A percentile compares a stretch with the other conserved stretches of the same genome.
Evolutionary conservation across 1,140 invertebrate species (phyloP).

Genomic region (Drosophila equinoxialis): DNA sequence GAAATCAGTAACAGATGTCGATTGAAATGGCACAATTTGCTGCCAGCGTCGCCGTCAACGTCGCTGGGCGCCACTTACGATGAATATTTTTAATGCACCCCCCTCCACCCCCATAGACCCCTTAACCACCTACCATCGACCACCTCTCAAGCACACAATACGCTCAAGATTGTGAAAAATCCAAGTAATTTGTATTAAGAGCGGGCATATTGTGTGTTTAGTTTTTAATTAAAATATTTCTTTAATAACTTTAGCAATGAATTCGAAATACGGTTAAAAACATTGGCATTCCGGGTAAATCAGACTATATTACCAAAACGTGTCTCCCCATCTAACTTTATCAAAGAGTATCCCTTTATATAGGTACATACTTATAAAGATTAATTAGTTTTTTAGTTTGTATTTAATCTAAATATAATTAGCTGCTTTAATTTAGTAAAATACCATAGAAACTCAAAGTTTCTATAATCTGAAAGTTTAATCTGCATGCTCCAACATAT

Average conservation of each 20-base stretch:
- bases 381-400: no score
- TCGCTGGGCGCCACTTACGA: constrained; percentile 65
- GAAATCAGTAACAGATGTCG: constrained; percentile 83
- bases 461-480: no score
- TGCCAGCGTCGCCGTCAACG: constrained; percentile 55
- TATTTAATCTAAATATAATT: no score
- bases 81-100: constrained; percentile 71
- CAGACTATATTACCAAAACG: not conserved
- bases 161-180: constrained; percentile 4
- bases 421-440: no score
- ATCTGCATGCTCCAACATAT: no score
- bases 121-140: not conserved
- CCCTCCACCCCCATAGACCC: not conserved
- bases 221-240: constrained; percentile 11
- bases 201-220: constrained; percentile 4
- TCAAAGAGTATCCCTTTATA: no score
- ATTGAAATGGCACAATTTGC: constrained; percentile 82
- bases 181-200: constrained; percentile 8
- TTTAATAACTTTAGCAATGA: not conserved
- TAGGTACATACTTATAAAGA: no score
- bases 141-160: constrained; percentile 2
- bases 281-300: not conserved
- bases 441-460: no score
- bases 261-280: not conserved
- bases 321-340: no score